A percentile compares a stretch with the other conserved stretches of the same genome.
Evolutionary conservation across 2,113 vertebrate genomes (phyloP).

Genomic region (Cyanoderma ruficeps): DNA sequence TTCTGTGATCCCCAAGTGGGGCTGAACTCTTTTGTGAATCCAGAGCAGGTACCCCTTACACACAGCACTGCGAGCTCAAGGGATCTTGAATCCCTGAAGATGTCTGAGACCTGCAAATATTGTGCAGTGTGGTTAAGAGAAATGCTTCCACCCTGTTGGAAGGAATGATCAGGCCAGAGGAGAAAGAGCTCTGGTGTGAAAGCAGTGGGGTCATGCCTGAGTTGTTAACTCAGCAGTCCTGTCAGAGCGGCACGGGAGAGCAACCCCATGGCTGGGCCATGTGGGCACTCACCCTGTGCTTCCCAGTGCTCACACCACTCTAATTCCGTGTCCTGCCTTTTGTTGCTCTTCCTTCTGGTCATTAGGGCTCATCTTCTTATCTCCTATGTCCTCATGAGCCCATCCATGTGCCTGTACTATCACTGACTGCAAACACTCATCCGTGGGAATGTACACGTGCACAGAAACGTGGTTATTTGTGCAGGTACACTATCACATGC

Average conservation of each 20-base stretch:
- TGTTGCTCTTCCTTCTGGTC: neutral
- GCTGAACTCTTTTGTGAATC: neutral
- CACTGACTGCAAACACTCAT: neutral
- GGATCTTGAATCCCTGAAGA: neutral
- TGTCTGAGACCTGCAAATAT: neutral
- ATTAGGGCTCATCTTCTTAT: conserved; percentile 22
- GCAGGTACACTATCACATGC: neutral
- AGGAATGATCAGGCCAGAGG: neutral
- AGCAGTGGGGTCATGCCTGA: neutral
- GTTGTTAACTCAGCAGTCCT: neutral
- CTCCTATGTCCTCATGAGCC: neutral
- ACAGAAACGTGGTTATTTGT: neutral
- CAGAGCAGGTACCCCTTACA: neutral
- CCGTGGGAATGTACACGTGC: neutral
- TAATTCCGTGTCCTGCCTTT: neutral
- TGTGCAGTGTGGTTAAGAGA: neutral
- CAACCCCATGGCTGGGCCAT: neutral
- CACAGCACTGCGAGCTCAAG: neutral
- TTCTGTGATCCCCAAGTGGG: neutral
- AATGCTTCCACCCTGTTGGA: neutral
- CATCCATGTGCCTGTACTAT: neutral
- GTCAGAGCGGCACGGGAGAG: neutral
- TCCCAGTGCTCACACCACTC: neutral
- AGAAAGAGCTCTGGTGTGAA: neutral
- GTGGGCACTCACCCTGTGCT: neutral